Percentiles rank a stretch among this genome's conserved stretches.
Evolutionary conservation across 2,888 invertebrate genomes (phyloP).

Genomic region (Vesta saturnalis): DNA sequence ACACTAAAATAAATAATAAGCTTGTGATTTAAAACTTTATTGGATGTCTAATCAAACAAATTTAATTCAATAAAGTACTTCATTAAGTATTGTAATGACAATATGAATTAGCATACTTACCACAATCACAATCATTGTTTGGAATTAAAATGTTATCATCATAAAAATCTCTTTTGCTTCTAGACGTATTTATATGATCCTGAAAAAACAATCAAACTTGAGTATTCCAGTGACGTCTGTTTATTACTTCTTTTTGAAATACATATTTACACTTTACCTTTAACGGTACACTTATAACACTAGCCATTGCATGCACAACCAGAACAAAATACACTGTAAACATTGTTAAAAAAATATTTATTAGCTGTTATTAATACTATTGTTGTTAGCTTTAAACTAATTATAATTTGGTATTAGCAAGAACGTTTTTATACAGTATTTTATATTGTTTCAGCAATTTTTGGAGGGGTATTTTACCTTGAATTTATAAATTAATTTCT

Average conservation of each 20-base stretch:
- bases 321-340: slow-evolving; percentile 27
- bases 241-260: too few species aligned
- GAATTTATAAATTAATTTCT: slow-evolving; percentile 48
- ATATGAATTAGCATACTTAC: slow-evolving; percentile 37
- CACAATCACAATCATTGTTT: slow-evolving; percentile 46
- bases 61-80: too few species aligned
- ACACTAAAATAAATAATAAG: slow-evolving; percentile 58
- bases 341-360: slow-evolving; percentile 6
- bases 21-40: too few species aligned
- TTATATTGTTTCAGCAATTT: slow-evolving; percentile 50
- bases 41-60: too few species aligned
- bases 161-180: not conserved
- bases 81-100: slow-evolving; percentile 22
- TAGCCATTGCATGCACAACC: slow-evolving; percentile 24
- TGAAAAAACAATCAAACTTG: slow-evolving; percentile 6
- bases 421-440: slow-evolving; percentile 52
- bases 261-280: slow-evolving; percentile 19
- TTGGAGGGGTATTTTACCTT: slow-evolving; percentile 53
- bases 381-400: slow-evolving; percentile 43
- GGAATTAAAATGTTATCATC: slow-evolving; percentile 21
- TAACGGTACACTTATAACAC: slow-evolving; percentile 18
- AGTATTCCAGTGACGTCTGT: too few species aligned
- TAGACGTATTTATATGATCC: not conserved
- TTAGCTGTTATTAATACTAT: slow-evolving; percentile 16
- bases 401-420: slow-evolving; percentile 42